These are phyloP conservation scores for Condylura cristata DNA, from an alignment of 2,113 vertebrate species.

Conservation along the genomic window DNA sequence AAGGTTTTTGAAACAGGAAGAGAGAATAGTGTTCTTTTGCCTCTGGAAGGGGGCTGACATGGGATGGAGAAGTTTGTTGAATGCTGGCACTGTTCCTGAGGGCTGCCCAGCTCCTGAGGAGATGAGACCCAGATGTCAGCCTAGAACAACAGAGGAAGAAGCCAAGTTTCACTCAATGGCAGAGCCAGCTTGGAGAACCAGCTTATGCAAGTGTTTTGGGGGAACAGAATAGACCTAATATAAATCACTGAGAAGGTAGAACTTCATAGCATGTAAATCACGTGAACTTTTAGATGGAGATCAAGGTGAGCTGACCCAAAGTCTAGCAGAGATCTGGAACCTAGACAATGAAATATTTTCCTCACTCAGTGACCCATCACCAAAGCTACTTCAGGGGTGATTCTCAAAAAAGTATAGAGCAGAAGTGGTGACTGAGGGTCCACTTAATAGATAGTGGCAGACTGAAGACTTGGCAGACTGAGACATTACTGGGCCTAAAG, in stretches of 20 bases:
- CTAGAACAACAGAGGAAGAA: constrained; percentile 70
- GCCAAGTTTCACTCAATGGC: constrained; percentile 43
- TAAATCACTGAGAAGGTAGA: background rate
- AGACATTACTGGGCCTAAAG: background rate
- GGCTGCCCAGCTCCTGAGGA: constrained; percentile 51
- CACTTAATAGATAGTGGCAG: too few relatives aligned
- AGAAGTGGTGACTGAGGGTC: background rate
- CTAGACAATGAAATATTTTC: background rate
- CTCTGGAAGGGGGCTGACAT: constrained; percentile 32
- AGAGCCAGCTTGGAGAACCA: background rate
- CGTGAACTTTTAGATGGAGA: background rate
- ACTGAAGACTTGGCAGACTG: background rate
- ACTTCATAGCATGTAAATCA: background rate
- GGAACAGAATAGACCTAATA: background rate
- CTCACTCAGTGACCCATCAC: background rate
- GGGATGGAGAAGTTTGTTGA: constrained; percentile 16
- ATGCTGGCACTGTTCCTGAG: constrained; percentile 45
- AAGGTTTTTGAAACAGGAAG: constrained; percentile 73
- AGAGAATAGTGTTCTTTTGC: constrained; percentile 65
- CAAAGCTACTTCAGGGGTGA: background rate
- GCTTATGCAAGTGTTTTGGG: background rate
- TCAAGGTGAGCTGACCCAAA: background rate
- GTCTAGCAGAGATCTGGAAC: background rate
- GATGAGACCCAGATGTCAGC: constrained; percentile 66
- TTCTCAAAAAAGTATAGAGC: background rate